Evolutionary conservation across 1,140 invertebrate genomes (phyloP), one percentile per base, ranked within the genome.

Genomic region (Lamellibrachia luymesi): DNA sequence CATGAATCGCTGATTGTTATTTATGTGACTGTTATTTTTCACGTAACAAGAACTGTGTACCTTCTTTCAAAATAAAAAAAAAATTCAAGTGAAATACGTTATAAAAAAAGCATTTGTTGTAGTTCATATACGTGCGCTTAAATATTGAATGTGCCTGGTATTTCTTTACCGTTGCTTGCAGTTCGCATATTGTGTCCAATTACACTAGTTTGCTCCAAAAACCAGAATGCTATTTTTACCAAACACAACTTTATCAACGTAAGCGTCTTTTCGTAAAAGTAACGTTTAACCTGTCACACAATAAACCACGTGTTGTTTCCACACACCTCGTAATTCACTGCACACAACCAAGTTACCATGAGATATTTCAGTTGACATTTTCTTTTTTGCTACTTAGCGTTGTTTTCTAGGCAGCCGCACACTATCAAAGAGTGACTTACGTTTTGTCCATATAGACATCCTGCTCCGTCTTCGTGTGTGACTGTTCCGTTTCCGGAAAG

Each of bases 401-500:
- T 22, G 25, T 80, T 80, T 6, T 56, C 52, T 56, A 56, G 6
- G 1, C 6, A 56, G 52, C 52, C 6, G 6, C 52, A 56, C 13
- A 56, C 13, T 56, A 13, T 56, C 6, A 56, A 56, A 56, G 13
- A 50, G 56, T 89, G 52, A 93, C 92, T 93, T 80, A 93, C 93
- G 93, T 92, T 90, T 93, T 93, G 5, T 93, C 93, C 93, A 93
- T 93, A 10, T 94, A 91, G 22, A 94, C 92, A 91, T 94, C 93
- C 52, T 94, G 93, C 50, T 94, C 92, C 2, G 91, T 94, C 38
- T 64, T 90, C 38, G 93, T 94, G n/a, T 91, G 80, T 1, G 94
- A 97, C 92, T 97, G 96, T 95, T 98, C 97, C 0, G 97, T 98
- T 97, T 99, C 99, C 0, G 99, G 99, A 96, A 98, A 98, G 94